A percentile compares a stretch with the other conserved stretches of the same genome.
Evolutionary conservation across 2,113 vertebrate species (phyloP).

Genomic region (Phylloscopus trochiloides): DNA sequence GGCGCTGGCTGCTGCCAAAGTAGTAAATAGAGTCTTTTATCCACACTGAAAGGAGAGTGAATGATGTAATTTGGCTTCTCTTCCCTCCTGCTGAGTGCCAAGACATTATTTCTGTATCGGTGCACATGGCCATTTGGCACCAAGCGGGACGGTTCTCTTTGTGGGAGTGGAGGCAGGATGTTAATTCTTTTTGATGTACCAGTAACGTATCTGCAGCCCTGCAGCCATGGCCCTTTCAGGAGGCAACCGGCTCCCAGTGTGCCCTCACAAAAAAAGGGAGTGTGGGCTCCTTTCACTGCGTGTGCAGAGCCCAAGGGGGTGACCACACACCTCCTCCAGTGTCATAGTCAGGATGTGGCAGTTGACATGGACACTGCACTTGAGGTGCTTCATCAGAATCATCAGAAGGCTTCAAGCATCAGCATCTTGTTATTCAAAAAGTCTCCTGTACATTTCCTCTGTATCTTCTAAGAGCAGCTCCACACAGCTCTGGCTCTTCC

Average conservation of each 20-base stretch:
- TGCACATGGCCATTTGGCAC: constrained; percentile 15
- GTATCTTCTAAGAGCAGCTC: too few species aligned
- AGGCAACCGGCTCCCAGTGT: background rate
- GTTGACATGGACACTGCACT: too few species aligned
- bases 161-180: constrained; percentile 24
- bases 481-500: too few species aligned
- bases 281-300: background rate
- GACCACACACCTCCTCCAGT: background rate
- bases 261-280: background rate
- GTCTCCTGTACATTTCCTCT: too few species aligned
- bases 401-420: too few species aligned
- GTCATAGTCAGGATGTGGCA: too few species aligned
- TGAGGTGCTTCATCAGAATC: too few species aligned
- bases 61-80: constrained; percentile 47
- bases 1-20: constrained; percentile 8
- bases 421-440: too few species aligned
- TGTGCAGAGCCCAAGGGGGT: background rate
- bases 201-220: background rate
- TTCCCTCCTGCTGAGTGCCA: background rate
- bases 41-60: constrained; percentile 23
- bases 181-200: constrained; percentile 38
- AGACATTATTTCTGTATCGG: constrained; percentile 44
- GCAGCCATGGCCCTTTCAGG: background rate
- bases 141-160: background rate
- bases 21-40: constrained; percentile 59